Evolutionary conservation across 1,140 invertebrate species (phyloP).

Genomic region (Cotesia typhae): DNA sequence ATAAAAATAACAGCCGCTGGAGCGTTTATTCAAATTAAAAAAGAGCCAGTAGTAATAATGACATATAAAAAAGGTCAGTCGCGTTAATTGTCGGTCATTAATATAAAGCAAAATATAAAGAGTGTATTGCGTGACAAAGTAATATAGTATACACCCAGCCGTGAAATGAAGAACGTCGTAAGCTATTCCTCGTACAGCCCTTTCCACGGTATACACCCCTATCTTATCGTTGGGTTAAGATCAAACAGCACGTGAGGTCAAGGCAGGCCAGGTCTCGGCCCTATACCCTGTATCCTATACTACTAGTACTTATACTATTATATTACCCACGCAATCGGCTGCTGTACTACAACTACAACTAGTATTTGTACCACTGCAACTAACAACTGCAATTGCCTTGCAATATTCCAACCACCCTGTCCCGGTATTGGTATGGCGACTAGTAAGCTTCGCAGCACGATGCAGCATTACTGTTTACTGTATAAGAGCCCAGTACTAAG

Average conservation of each 20-base stretch:
- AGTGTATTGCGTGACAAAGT: slow-evolving; percentile 35
- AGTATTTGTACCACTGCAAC: background rate
- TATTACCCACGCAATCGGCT: slow-evolving; percentile 43
- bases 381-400: background rate
- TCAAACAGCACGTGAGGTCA: slow-evolving; percentile 48
- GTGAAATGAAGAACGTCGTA: slow-evolving; percentile 44
- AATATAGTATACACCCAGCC: slow-evolving; percentile 32
- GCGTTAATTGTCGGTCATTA: no score
- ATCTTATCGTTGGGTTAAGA: slow-evolving; percentile 46
- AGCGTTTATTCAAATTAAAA: no score
- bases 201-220: slow-evolving; percentile 32
- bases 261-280: slow-evolving; percentile 44
- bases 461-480: slow-evolving; percentile 8
- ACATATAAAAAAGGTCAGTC: no score
- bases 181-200: slow-evolving; percentile 28
- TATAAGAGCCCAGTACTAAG: background rate
- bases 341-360: slow-evolving; percentile 17
- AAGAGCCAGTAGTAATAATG: no score
- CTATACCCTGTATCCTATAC: no score
- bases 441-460: no score
- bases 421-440: no score
- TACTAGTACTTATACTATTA: no score
- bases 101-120: background rate
- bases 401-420: no score
- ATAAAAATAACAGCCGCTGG: no score